Percentiles rank a stretch among this genome's conserved stretches.
These are phyloP conservation scores for Sitobion miscanthi DNA, from an alignment of 1,140 invertebrate species.

Conservation along the genomic window DNA sequence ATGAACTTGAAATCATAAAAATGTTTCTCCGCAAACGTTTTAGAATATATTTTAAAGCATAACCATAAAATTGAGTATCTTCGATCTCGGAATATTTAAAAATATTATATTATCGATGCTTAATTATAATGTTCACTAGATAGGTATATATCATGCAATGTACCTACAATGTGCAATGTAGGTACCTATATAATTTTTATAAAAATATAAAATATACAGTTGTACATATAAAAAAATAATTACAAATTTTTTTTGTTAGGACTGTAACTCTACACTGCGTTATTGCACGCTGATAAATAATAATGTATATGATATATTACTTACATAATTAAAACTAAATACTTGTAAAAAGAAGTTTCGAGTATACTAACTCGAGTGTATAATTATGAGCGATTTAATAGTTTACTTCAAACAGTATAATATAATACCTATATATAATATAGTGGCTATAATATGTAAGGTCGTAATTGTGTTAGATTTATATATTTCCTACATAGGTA, in stretches of 20 bases:
- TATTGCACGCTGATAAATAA: neutral
- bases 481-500: too few relatives aligned
- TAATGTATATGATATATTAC: too few relatives aligned
- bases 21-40: neutral
- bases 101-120: neutral
- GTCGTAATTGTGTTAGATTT: neutral
- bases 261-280: neutral
- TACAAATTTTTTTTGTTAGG: neutral
- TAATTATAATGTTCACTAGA: neutral
- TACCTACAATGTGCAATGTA: neutral
- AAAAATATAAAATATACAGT: neutral
- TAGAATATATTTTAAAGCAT: neutral
- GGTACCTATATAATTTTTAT: neutral
- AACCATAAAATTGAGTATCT: neutral
- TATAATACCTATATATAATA: too few relatives aligned
- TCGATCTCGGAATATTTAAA: neutral
- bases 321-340: too few relatives aligned
- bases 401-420: neutral
- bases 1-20: neutral
- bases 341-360: neutral
- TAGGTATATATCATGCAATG: neutral
- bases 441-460: neutral
- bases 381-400: neutral
- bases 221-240: neutral
- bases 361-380: neutral